Evolutionary conservation across 1,140 invertebrate genomes (phyloP), one percentile per base, ranked within the genome.

Genomic region (Temnothorax nylanderi): DNA sequence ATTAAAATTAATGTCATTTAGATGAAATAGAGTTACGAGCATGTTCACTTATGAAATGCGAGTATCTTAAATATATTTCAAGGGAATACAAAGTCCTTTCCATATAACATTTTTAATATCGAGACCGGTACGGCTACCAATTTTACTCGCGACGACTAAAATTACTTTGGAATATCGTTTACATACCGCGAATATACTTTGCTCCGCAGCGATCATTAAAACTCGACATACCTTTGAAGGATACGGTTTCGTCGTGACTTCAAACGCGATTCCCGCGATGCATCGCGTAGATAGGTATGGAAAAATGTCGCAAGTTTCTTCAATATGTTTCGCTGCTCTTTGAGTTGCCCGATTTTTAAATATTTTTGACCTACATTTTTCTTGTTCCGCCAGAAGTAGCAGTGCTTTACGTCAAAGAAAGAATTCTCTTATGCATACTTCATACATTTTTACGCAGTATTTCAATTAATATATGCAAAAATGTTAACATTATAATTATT

Each of bases 111-210:
- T 67, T 80, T 65, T 80, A 67, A 80, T 54, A 69, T 65, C 80
- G 51, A 47, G 54, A 82, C 51, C n/a, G 37, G 8, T 32, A 44
- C 21, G 41, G 51, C 26, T 74, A 74, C n/a, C 67, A 84, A 84
- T 84, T 74, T 84, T 49, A 74, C 32, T 84, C 54, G 67, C 26
- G 69, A 74, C 67, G 67, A 84, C 80, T 84, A 84, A 72, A 84
- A 84, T 84, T 84, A 74, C 80, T 84, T 84, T 58, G 69, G 80
- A 84, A 64, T 84, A 84, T 84, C 80, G 80, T 60, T 84, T 84
- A 84, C 80, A 47, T 37, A 74, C 67, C 41, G 54, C 41, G 54
- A 41, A 34, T 69, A 60, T 74, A 74, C 47, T 74, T 74, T 56
- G 54, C 41, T 74, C 67, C 78, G 37, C 26, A 34, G 51, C 78